A percentile compares a stretch with the other conserved stretches of the same genome.
phyloP scores from a whole-genome alignment of 2,888 invertebrate genomes.

The Zelleria hepariella region DNA sequence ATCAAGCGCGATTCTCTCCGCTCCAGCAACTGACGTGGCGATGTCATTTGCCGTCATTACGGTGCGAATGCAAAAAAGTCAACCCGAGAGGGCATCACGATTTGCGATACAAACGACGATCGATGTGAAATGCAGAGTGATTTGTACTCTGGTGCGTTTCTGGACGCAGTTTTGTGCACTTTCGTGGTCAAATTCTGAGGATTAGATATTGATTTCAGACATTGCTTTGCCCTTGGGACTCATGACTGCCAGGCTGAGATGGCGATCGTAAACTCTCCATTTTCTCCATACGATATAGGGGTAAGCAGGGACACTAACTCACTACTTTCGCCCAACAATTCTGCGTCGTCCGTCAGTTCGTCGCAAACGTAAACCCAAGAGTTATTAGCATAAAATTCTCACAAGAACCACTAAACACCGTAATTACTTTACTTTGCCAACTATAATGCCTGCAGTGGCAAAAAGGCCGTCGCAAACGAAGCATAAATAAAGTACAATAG shows the following conservation, averaged over 20 bases:
- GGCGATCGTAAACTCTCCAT: too few species aligned
- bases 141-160: too few species aligned
- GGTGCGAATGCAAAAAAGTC: background rate
- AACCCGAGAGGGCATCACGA: background rate
- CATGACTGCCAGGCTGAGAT: too few species aligned
- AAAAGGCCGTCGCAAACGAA: background rate
- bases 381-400: slow-evolving; percentile 23
- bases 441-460: background rate
- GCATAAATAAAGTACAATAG: background rate
- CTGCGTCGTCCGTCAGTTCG: background rate
- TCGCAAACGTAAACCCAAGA: background rate
- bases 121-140: background rate
- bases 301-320: too few species aligned
- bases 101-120: background rate
- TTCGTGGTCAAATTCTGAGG: too few species aligned
- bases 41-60: background rate
- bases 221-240: too few species aligned
- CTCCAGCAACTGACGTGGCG: background rate
- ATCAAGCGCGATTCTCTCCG: background rate
- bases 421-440: slow-evolving; percentile 15
- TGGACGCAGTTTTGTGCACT: too few species aligned
- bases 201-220: too few species aligned
- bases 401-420: slow-evolving; percentile 30
- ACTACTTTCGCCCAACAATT: background rate
- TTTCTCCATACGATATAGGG: too few species aligned